These are phyloP conservation scores for Rhagium mordax DNA, from an alignment of 2,888 invertebrate genomes.

Conservation along the genomic window DNA sequence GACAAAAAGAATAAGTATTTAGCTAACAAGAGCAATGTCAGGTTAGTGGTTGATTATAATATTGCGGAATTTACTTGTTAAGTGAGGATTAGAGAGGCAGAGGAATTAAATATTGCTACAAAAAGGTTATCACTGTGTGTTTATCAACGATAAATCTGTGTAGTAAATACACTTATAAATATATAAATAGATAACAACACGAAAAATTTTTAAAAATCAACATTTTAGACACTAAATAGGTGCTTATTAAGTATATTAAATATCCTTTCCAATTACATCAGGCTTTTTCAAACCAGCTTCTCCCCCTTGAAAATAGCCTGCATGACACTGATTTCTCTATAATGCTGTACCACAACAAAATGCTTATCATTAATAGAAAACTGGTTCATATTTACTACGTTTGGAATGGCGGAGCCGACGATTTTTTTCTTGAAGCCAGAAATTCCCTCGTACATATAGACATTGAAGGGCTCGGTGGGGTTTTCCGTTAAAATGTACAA, in stretches of 20 bases:
- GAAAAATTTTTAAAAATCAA: not conserved
- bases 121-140: constrained; percentile 33
- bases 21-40: constrained; percentile 13
- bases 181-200: not conserved
- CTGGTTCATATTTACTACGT: constrained; percentile 51
- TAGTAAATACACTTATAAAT: not conserved
- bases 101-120: too few relatives aligned
- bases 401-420: constrained; percentile 51
- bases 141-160: not conserved
- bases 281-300: constrained; percentile 12
- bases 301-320: constrained; percentile 61
- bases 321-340: constrained; percentile 57
- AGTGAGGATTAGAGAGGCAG: not conserved
- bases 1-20: constrained; percentile 5
- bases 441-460: constrained; percentile 69
- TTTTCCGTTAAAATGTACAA: constrained; percentile 67
- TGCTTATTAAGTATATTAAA: constrained; percentile 42
- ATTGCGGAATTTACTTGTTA: not conserved
- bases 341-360: constrained; percentile 60
- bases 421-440: constrained; percentile 65
- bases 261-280: constrained; percentile 52
- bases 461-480: constrained; percentile 65
- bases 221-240: not conserved
- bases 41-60: constrained; percentile 13
- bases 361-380: constrained; percentile 59